Evolutionary conservation across 1,140 invertebrate species (phyloP).

Genomic region (Formica exsecta): DNA sequence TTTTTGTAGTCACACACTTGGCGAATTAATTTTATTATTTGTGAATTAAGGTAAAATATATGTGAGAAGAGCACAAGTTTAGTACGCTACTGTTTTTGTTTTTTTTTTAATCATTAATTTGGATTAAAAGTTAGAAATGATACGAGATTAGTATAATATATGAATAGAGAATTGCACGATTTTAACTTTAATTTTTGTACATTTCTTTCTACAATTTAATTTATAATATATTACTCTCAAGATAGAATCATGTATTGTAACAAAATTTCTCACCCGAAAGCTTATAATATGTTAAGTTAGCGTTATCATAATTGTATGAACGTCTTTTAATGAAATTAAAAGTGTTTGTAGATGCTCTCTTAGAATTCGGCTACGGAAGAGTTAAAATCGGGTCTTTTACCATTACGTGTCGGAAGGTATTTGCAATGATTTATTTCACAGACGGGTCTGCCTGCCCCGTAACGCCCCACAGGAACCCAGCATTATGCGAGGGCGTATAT

Average conservation of each 20-base stretch:
- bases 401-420: constrained; percentile 73
- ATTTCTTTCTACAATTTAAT: background rate
- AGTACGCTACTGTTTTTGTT: background rate
- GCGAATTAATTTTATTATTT: constrained; percentile 66
- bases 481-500: constrained; percentile 74
- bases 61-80: background rate
- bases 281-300: background rate
- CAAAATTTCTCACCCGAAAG: background rate
- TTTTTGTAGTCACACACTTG: constrained; percentile 60
- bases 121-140: background rate
- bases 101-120: background rate
- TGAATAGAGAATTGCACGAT: background rate
- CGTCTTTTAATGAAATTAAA: constrained; percentile 9
- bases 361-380: constrained; percentile 1
- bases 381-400: constrained; percentile 62
- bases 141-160: background rate
- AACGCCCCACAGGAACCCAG: constrained; percentile 66
- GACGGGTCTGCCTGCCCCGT: constrained; percentile 55
- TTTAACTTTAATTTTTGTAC: background rate
- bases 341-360: constrained; percentile 25
- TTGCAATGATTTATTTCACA: constrained; percentile 73
- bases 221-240: background rate
- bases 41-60: background rate
- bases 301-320: background rate
- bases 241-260: background rate